A percentile compares a stretch with the other conserved stretches of the same genome.
Evolutionary conservation across 2,888 invertebrate species (phyloP).

Genomic region (Lithophane ornitopus): DNA sequence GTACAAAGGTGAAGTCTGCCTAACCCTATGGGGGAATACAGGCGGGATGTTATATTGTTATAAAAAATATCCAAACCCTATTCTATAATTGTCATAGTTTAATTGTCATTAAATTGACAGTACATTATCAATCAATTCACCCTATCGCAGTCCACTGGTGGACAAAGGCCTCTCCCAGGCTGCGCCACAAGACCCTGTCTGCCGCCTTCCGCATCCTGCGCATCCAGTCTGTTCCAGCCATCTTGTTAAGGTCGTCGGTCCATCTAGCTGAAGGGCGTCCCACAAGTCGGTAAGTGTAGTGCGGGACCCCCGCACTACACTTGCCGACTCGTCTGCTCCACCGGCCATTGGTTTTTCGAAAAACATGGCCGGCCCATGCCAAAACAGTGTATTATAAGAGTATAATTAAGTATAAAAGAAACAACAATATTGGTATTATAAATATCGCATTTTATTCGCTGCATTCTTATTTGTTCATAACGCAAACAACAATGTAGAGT

Average conservation of each 20-base stretch:
- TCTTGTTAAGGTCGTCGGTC: not conserved
- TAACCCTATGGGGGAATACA: not conserved
- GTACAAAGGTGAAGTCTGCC: not conserved
- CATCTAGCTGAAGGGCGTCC: not conserved
- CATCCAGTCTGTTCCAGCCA: not conserved
- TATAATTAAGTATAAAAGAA: constrained; percentile 7
- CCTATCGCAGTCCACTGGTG: not conserved
- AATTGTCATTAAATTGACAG: too few species aligned
- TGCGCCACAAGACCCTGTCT: not conserved
- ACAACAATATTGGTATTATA: constrained; percentile 43
- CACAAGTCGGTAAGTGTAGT: too few species aligned
- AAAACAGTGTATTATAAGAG: not conserved
- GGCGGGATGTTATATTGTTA: not conserved
- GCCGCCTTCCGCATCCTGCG: not conserved
- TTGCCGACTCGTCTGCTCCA: not conserved
- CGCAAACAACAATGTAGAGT: constrained; percentile 38
- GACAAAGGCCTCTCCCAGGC: not conserved
- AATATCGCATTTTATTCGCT: constrained; percentile 59
- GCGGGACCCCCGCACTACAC: not conserved
- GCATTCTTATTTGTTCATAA: constrained; percentile 28
- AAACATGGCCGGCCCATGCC: not conserved
- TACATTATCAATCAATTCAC: not conserved
- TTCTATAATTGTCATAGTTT: too few species aligned
- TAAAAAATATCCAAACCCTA: not conserved
- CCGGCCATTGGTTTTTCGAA: not conserved